phyloP scores from a whole-genome alignment of 2,888 invertebrate species.

The Xylota segnis region DNA sequence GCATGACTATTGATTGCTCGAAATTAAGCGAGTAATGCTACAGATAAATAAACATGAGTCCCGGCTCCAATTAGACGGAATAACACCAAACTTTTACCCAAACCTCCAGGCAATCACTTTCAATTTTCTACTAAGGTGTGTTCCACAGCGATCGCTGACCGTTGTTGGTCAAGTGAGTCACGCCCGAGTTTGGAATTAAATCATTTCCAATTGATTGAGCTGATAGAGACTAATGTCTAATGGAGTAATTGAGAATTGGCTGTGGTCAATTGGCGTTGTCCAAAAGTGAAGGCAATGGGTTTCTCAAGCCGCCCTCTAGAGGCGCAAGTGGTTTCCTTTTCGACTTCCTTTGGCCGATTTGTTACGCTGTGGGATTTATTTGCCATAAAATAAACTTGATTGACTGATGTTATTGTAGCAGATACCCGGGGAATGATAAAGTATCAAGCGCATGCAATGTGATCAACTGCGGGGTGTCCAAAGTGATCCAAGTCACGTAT shows the following conservation, averaged over 20 bases:
- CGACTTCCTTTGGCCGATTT: neutral
- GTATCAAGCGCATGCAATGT: neutral
- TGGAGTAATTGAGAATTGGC: constrained; percentile 13
- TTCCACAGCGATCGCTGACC: neutral
- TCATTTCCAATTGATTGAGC: constrained; percentile 43
- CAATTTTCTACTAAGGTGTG: constrained; percentile 36
- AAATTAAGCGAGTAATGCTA: neutral
- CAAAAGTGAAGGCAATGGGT: neutral
- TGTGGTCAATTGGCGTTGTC: constrained; percentile 8
- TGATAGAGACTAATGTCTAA: constrained; percentile 26
- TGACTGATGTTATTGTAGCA: neutral
- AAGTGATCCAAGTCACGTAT: constrained; percentile 4
- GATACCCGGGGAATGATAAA: neutral
- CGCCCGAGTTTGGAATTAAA: constrained; percentile 30
- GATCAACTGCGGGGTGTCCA: neutral
- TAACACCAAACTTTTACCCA: neutral
- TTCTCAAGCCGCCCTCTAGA: neutral
- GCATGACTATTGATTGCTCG: neutral
- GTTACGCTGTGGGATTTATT: neutral
- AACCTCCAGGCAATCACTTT: constrained; percentile 26
- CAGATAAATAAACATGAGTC: constrained; percentile 4
- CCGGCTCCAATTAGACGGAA: constrained; percentile 22
- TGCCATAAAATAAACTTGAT: neutral
- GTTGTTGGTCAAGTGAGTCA: constrained; percentile 28
- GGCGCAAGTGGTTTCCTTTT: constrained; percentile 3